Base-by-base conservation (phyloP, 1,140 invertebrate species). In the Nasonia giraulti region DNA sequence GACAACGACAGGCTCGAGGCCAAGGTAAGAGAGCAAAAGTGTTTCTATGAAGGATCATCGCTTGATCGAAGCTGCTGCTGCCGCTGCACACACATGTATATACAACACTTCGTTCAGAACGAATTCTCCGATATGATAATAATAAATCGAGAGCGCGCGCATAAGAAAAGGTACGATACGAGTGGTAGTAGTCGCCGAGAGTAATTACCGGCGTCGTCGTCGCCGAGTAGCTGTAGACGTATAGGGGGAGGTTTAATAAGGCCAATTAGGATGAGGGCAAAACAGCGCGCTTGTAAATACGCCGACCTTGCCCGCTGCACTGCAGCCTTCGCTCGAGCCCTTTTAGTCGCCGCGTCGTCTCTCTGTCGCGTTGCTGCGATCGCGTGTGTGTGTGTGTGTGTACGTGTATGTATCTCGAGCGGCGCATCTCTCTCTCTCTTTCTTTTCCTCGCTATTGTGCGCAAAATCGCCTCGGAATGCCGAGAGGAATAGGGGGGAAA, bases 1-100 rank as follows among this genome's bases (percentile, higher is more conserved):
- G 96, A 97, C 88, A 98, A 97, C 90, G 97, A 98, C 88, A 96
- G 96, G 93, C 93, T 98, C 82, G 98, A 99, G 92, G 95, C 96
- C 83, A 98, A 98, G 96, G 98, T 99, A 92, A 95, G 96, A 33
- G 55, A 33, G 55, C 23, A 85, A 80, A 84, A 75, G 77, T 84
- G 68, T 80, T 80, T 79, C 83, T 74, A 68, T 76, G 78, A 85
- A 27, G 75, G 71, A 71, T 78, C 82, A 37, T 5, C 73, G 23
- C 37, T 12, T 31, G 37, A 17, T n/a, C 37, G 12, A 50, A 50
- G 47, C 20, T 23, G 66, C 20, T 23, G 66, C 23, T 14, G 12
- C n/a, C 31, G 47, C 44, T 62, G 6, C 20, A 20, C 20, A 62
- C 17, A 62, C 20, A 62, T 62, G 1, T n/a, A 62, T 17, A 62